These are phyloP conservation scores for Riparia riparia DNA, from an alignment of 2,113 vertebrate species.

Conservation along the genomic window DNA sequence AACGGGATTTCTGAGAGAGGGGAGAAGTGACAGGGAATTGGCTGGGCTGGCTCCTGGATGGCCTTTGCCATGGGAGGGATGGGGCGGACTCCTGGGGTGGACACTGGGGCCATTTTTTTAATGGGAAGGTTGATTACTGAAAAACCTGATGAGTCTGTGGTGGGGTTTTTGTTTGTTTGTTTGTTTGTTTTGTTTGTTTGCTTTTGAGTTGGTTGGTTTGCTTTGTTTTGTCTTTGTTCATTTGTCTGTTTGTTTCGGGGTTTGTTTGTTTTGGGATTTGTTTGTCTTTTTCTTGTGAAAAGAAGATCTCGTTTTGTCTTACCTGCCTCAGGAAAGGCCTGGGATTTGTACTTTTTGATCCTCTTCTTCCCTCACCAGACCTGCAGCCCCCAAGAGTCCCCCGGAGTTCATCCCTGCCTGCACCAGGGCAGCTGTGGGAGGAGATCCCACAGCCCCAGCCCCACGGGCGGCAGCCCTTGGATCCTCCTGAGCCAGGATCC, in stretches of 20 bases:
- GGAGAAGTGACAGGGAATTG: fast-evolving
- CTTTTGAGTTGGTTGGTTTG: not conserved
- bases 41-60: not conserved
- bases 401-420: not conserved
- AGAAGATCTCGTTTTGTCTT: not conserved
- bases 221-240: not conserved
- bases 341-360: not conserved
- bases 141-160: not conserved
- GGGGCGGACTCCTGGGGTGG: not conserved
- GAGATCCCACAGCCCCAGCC: not conserved
- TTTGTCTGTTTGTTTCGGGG: not conserved
- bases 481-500: not conserved
- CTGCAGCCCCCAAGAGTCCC: not conserved
- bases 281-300: not conserved
- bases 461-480: fast-evolving
- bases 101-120: fast-evolving
- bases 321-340: not conserved
- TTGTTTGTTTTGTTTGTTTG: not conserved
- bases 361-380: not conserved
- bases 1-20: not conserved
- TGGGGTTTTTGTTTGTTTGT: not conserved
- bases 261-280: too few relatives aligned
- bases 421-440: not conserved
- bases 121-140: not conserved
- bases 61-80: fast-evolving